Evolutionary conservation across 1,140 invertebrate species (phyloP).

Genomic region (Drosophila parvula): DNA sequence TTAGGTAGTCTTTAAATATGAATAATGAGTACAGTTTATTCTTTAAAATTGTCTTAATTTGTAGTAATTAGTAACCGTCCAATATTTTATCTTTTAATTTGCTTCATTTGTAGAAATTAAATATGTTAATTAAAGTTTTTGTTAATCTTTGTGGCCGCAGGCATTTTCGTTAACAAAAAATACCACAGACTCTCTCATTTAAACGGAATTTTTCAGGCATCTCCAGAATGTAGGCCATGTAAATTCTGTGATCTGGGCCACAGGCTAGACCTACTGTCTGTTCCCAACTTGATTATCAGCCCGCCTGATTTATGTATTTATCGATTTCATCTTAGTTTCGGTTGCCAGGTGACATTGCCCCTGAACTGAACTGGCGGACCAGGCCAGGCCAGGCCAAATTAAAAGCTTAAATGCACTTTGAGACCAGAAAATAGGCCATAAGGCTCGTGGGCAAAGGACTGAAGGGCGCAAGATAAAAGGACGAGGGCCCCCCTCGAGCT

Average conservation of each 20-base stretch:
- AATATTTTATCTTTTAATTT: no score
- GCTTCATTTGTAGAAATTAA: neutral
- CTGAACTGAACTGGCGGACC: slow-evolving; percentile 33
- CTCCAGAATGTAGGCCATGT: slow-evolving; percentile 26
- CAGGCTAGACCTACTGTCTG: neutral
- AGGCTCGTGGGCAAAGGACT: neutral
- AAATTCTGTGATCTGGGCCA: slow-evolving; percentile 13
- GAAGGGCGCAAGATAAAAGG: neutral
- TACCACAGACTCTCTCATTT: neutral
- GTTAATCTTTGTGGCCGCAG: neutral
- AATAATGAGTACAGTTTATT: neutral
- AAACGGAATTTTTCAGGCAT: slow-evolving; percentile 1
- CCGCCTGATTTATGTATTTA: slow-evolving; percentile 61
- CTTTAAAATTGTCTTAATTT: neutral
- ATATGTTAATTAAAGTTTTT: neutral
- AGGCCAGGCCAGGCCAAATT: slow-evolving; percentile 32
- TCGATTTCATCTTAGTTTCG: slow-evolving; percentile 72
- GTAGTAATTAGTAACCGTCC: neutral
- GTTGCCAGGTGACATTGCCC: slow-evolving; percentile 75
- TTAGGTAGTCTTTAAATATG: neutral
- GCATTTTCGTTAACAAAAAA: neutral
- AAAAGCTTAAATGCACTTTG: slow-evolving; percentile 65
- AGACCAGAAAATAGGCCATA: slow-evolving; percentile 43
- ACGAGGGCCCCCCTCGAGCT: slow-evolving; percentile 38
- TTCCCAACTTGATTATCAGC: slow-evolving; percentile 35